phyloP scores from a whole-genome alignment of 2,797 vertebrate species.

The Austrolebias charrua region DNA sequence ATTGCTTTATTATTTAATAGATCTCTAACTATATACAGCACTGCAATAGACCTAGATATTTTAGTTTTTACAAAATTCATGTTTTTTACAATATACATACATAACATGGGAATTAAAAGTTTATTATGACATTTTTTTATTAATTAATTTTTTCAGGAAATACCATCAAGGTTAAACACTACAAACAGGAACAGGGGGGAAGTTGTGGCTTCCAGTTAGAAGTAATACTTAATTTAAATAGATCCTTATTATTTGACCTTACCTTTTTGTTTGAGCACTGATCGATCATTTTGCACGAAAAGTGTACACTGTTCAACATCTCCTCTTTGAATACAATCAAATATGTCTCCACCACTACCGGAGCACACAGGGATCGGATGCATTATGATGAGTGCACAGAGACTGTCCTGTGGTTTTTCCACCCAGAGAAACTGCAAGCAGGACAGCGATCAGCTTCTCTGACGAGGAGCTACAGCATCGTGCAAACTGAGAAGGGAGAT shows the following conservation, averaged over 20 bases:
- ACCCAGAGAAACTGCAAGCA: constrained; percentile 11
- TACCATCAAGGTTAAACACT: neutral
- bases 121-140: neutral
- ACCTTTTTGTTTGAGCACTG: constrained; percentile 76
- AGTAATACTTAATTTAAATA: neutral
- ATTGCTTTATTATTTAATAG: too few species aligned
- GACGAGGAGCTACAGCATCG: constrained; percentile 21
- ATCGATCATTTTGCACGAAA: constrained; percentile 70
- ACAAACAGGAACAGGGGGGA: constrained; percentile 9
- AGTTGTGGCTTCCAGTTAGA: constrained; percentile 7
- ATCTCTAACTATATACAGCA: too few species aligned
- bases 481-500: constrained; percentile 22
- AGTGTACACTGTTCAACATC: constrained; percentile 72
- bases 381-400: constrained; percentile 46
- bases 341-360: constrained; percentile 68
- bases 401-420: constrained; percentile 1
- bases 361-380: constrained; percentile 58
- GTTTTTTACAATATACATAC: too few species aligned
- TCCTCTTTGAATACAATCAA: constrained; percentile 78
- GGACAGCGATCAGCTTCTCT: constrained; percentile 18
- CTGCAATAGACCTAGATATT: too few species aligned
- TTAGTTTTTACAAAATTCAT: too few species aligned
- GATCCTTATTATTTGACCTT: constrained; percentile 19
- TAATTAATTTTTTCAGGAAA: neutral
- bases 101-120: neutral